Evolutionary conservation across 2,888 invertebrate species (phyloP).

Genomic region (Pimpla rufipes): DNA sequence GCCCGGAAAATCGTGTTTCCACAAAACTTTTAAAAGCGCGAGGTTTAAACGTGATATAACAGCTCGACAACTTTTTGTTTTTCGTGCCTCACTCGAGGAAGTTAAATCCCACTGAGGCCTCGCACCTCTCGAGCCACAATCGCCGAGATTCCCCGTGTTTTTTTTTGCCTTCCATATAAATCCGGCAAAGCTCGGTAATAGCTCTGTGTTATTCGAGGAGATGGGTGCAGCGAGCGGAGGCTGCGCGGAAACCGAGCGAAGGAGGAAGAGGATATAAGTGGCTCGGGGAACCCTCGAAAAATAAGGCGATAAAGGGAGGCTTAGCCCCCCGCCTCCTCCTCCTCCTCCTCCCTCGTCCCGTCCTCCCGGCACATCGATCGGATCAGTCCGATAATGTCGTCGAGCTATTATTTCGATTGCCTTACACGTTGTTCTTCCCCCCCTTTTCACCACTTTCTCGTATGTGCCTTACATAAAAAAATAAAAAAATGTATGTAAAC

Average conservation of each 20-base stretch:
- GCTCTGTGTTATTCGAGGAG: slow-evolving; percentile 24
- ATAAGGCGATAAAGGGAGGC: slow-evolving; percentile 69
- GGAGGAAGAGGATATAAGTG: slow-evolving; percentile 55
- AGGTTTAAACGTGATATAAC: not conserved
- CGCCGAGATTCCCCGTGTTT: slow-evolving; percentile 8
- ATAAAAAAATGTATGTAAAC: not conserved
- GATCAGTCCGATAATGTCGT: slow-evolving; percentile 65
- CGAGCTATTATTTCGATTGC: slow-evolving; percentile 67
- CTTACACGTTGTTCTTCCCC: slow-evolving; percentile 41
- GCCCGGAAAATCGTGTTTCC: too few species aligned
- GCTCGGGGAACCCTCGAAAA: slow-evolving; percentile 60
- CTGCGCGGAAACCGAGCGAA: slow-evolving; percentile 33
- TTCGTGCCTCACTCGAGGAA: slow-evolving; percentile 1
- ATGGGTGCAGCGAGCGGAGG: slow-evolving; percentile 27
- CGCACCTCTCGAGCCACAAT: not conserved
- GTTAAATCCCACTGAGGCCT: not conserved
- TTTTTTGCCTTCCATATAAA: slow-evolving; percentile 19
- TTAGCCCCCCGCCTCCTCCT: slow-evolving; percentile 49
- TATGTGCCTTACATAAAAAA: not conserved
- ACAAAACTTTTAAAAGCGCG: too few species aligned
- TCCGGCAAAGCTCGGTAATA: slow-evolving; percentile 34
- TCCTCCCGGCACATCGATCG: slow-evolving; percentile 59
- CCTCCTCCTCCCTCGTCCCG: slow-evolving; percentile 24
- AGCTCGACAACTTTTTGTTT: not conserved
- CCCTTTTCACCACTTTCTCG: not conserved